A percentile compares a stretch with the other conserved stretches of the same genome.
phyloP scores from a whole-genome alignment of 1,140 invertebrate species.

The Calephelis virginiensis region DNA sequence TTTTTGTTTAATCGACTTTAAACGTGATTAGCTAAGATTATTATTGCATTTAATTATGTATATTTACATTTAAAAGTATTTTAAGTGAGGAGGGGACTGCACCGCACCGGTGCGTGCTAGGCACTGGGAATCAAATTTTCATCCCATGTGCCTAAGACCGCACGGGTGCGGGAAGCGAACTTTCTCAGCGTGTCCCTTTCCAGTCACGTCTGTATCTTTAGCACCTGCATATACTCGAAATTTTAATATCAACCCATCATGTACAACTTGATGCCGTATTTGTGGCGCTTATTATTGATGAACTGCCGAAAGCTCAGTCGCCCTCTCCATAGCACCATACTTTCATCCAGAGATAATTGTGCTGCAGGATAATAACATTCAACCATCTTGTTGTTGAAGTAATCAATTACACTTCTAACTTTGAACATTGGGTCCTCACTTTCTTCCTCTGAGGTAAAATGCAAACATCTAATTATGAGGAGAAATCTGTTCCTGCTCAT shows the following conservation, averaged over 20 bases:
- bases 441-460: constrained; percentile 36
- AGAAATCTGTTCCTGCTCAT: constrained; percentile 49
- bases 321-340: constrained; percentile 56
- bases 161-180: constrained; percentile 20
- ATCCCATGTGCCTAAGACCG: no score
- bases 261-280: constrained; percentile 50
- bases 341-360: constrained; percentile 55
- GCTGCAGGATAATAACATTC: constrained; percentile 41
- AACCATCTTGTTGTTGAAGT: constrained; percentile 47
- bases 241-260: constrained; percentile 45
- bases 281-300: constrained; percentile 33
- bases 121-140: no score
- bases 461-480: constrained; percentile 41
- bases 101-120: no score
- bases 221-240: constrained; percentile 38
- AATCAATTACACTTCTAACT: constrained; percentile 34
- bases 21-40: no score
- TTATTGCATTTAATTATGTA: no score
- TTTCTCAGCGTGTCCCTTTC: constrained; percentile 38
- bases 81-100: no score
- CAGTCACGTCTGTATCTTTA: constrained; percentile 28
- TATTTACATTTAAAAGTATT: no score
- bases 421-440: constrained; percentile 26
- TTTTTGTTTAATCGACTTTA: no score
- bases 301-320: constrained; percentile 50